phyloP scores from a whole-genome alignment of 1,140 invertebrate genomes.

The Orius insidiosus region DNA sequence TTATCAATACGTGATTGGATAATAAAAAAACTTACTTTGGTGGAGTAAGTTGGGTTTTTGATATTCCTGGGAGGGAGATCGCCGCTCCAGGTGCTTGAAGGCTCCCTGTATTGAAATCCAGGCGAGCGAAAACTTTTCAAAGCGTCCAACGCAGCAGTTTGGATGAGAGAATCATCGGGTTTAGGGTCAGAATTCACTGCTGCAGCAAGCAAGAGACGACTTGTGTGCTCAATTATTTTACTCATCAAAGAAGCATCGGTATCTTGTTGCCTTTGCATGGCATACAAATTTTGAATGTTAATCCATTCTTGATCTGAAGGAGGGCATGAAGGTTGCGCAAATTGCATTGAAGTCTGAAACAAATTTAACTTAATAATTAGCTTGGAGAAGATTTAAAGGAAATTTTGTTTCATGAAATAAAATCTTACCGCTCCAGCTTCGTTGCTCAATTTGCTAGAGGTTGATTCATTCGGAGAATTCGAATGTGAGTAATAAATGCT shows the following conservation, averaged over 20 bases:
- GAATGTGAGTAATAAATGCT: background rate
- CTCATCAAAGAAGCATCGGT: slow-evolving; percentile 25
- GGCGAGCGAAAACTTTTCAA: no score
- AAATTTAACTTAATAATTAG: slow-evolving; percentile 43
- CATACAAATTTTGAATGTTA: slow-evolving; percentile 19
- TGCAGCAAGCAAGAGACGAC: slow-evolving; percentile 11
- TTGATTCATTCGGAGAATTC: background rate
- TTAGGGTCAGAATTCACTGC: slow-evolving; percentile 8
- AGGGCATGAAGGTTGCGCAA: slow-evolving; percentile 23
- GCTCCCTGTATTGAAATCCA: no score
- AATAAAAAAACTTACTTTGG: slow-evolving; percentile 31
- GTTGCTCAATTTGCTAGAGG: background rate
- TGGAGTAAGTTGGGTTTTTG: slow-evolving; percentile 45
- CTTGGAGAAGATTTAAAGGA: no score
- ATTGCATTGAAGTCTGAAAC: background rate
- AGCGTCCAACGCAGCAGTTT: no score
- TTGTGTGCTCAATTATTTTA: slow-evolving; percentile 15
- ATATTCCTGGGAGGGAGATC: slow-evolving; percentile 48
- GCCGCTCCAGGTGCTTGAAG: slow-evolving; percentile 74
- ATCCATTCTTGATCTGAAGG: slow-evolving; percentile 20
- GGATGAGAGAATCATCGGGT: background rate
- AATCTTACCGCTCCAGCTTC: background rate
- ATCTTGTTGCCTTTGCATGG: slow-evolving; percentile 11
- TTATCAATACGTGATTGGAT: slow-evolving; percentile 32
- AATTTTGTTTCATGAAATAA: background rate